Conservation (phyloP, 2,888 invertebrate species). For the Asteroscopus sphinx region DNA sequence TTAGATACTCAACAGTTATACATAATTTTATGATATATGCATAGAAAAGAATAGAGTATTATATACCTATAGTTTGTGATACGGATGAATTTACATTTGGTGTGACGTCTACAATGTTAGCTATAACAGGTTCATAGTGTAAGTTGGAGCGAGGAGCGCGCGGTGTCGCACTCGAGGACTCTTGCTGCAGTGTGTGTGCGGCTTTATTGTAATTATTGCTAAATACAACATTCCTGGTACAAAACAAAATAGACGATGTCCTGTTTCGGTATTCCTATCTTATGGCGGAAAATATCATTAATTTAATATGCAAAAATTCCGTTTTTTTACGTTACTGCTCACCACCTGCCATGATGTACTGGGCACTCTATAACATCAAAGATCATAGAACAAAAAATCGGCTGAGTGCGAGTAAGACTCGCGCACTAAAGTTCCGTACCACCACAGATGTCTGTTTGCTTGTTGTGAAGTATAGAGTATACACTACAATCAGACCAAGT, state of each 20-base stretch:
- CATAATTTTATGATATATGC: constrained; percentile 77
- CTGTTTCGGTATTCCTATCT: too few relatives aligned
- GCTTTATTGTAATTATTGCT: constrained; percentile 12
- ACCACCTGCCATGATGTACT: neutral
- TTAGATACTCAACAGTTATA: constrained; percentile 88
- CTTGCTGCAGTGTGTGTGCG: neutral
- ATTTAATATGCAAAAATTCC: neutral
- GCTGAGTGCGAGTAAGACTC: too few relatives aligned
- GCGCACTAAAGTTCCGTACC: too few relatives aligned
- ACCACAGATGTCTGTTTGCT: too few relatives aligned
- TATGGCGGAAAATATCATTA: neutral
- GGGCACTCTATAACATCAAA: neutral
- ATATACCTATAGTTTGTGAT: constrained; percentile 88
- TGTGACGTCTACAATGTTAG: constrained; percentile 78
- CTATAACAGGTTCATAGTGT: constrained; percentile 63
- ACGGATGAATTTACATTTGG: constrained; percentile 87
- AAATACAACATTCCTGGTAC: constrained; percentile 36
- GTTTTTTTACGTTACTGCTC: neutral
- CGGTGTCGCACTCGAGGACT: too few relatives aligned
- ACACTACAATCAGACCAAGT: too few relatives aligned
- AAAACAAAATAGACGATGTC: too few relatives aligned
- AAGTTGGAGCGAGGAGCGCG: constrained; percentile 36
- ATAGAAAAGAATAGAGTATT: constrained; percentile 83
- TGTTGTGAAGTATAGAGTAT: too few relatives aligned
- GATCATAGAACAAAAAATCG: neutral